Percentiles rank a stretch among this genome's conserved stretches.
phyloP scores from a whole-genome alignment of 2,797 vertebrate species.

The Enteromius radiatus region DNA sequence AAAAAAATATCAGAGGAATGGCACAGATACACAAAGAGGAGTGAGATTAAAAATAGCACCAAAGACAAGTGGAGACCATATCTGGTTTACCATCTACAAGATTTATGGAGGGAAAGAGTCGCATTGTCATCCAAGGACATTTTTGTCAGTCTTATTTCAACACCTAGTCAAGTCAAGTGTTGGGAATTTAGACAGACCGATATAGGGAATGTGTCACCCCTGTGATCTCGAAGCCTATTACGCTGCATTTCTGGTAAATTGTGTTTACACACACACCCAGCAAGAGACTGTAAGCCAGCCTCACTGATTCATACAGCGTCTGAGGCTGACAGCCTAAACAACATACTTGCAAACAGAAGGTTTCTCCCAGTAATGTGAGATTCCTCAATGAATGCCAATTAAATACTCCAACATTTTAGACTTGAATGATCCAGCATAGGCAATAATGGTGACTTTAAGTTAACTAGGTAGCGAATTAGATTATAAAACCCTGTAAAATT shows the following conservation, averaged over 20 bases:
- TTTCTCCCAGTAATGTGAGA: conserved; percentile 35
- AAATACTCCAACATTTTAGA: neutral
- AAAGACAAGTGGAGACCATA: conserved; percentile 5
- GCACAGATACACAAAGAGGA: conserved; percentile 15
- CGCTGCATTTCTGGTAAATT: conserved; percentile 34
- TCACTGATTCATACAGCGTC: conserved; percentile 53
- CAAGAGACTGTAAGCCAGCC: conserved; percentile 29
- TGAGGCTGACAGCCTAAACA: conserved; percentile 57
- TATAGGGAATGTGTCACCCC: conserved; percentile 26
- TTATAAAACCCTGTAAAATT: neutral
- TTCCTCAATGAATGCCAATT: neutral
- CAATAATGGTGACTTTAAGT: neutral
- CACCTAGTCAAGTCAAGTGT: conserved; percentile 17
- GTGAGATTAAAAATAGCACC: conserved; percentile 24
- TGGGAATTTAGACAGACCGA: conserved; percentile 17
- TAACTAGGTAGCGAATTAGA: neutral
- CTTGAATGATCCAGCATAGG: neutral
- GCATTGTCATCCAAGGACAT: conserved; percentile 33
- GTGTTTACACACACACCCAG: conserved; percentile 45
- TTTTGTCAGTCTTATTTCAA: conserved; percentile 23
- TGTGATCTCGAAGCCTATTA: conserved; percentile 17
- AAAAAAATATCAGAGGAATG: neutral
- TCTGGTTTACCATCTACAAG: conserved; percentile 19
- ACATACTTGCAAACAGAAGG: conserved; percentile 49
- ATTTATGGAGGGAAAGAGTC: neutral